Base-by-base conservation (phyloP, 2,797 vertebrate species). In the Smutsia gigantea region DNA sequence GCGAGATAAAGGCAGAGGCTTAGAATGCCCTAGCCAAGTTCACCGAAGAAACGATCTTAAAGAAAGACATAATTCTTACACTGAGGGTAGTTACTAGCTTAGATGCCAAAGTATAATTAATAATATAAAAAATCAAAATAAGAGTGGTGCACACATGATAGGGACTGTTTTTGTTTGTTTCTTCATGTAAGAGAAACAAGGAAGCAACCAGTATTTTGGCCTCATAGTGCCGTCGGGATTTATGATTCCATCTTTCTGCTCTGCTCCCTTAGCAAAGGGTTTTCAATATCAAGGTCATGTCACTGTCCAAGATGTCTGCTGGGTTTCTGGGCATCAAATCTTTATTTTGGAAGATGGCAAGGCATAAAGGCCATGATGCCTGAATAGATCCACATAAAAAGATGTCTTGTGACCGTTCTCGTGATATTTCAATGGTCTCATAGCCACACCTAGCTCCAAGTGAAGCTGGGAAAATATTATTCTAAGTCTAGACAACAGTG, bases 401-500 rank as follows among this genome's bases (percentile, higher is more conserved):
- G 6, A n/a, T 49, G 53, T 18, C 42, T 29, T 27, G n/a, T 15
- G 55, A 21, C 29, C 31, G 34, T 81, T 75, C 39, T 81, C 29
- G 34, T 13, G 55, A 53, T 4, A 18, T 55, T 37, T 37, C 66
- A 59, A 3, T 72, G 19, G 39, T 57, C 81, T 68, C 77, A 68
- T 75, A 90, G 39, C 19, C 68, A 84, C 8, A 71, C 4, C 10
- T 79, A 86, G 78, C 81, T 89, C 39, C 78, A 96, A 93, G n/a
- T 61, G 87, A 93, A 95, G 63, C 94, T 82, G 12, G 4, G 27
- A n/a, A 84, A 68, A 39, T 66, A 92, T 51, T 49, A 34, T 81
- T 68, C 79, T 75, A 92, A 91, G 34, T 75, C 34, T 75, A 75
- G n/a, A 89, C 29, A 19, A 75, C 61, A 86, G 66, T 25, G 6